Evolutionary conservation across 2,888 invertebrate species (phyloP).

Genomic region (Metalampra italica): DNA sequence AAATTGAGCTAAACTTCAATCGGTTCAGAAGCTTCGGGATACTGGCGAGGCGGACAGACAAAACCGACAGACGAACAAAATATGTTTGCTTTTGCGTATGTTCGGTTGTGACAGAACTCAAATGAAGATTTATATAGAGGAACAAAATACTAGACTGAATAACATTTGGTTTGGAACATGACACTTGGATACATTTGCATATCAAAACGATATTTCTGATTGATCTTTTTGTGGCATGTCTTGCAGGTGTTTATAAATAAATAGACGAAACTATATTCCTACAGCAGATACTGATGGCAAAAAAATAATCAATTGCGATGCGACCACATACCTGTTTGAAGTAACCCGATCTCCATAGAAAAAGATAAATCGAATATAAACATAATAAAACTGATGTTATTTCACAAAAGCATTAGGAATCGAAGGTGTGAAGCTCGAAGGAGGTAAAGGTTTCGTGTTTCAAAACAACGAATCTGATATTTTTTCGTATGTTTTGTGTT

Average conservation of each 20-base stretch:
- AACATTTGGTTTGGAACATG: not conserved
- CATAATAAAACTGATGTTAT: constrained; percentile 50
- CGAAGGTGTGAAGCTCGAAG: constrained; percentile 47
- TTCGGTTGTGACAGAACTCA: no score
- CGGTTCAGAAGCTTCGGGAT: no score
- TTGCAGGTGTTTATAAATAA: constrained; percentile 10
- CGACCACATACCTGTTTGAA: constrained; percentile 52
- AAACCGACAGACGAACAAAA: no score
- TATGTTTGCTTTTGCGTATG: no score
- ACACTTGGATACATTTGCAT: constrained; percentile 15
- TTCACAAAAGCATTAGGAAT: constrained; percentile 33
- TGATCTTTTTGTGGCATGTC: constrained; percentile 7
- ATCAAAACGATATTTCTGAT: constrained; percentile 15
- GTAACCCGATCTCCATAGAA: constrained; percentile 55
- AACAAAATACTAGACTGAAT: no score
- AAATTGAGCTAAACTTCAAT: no score
- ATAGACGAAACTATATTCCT: constrained; percentile 3
- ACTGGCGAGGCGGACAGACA: no score
- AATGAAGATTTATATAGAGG: no score
- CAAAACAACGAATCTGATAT: constrained; percentile 62
- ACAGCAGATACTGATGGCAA: constrained; percentile 24
- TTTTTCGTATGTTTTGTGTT: constrained; percentile 52
- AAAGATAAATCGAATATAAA: constrained; percentile 47
- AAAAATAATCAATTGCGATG: constrained; percentile 52
- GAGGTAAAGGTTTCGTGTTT: constrained; percentile 59